A percentile compares a stretch with the other conserved stretches of the same genome.
Conservation (phyloP, 2,888 invertebrate genomes). For the Zhengitettix transpicula region DNA sequence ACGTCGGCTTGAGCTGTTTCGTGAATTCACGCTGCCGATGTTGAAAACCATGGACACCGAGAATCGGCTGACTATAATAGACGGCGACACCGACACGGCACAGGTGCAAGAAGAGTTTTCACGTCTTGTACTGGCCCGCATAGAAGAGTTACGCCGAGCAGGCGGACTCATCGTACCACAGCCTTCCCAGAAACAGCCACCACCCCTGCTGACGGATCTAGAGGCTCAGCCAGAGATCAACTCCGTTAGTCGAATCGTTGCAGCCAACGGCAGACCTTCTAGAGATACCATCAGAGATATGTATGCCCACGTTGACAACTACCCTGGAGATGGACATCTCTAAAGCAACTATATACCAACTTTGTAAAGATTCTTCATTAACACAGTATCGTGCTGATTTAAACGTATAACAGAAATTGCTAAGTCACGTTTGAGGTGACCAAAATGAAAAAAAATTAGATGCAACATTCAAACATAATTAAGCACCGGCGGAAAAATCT, state of each 20-base stretch:
- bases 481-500: too few species aligned
- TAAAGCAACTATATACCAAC: background rate
- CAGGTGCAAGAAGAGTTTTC: conserved; percentile 57
- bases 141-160: conserved; percentile 2
- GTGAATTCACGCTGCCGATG: conserved; percentile 78
- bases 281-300: conserved; percentile 22
- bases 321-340: conserved; percentile 19
- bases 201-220: conserved; percentile 1
- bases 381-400: too few species aligned
- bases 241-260: background rate
- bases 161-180: conserved; percentile 14
- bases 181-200: conserved; percentile 9
- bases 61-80: conserved; percentile 69
- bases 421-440: too few species aligned
- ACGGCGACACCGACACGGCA: conserved; percentile 67
- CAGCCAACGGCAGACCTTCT: conserved; percentile 16
- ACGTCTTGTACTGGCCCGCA: conserved; percentile 18
- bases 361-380: too few species aligned
- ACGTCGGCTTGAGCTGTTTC: conserved; percentile 66
- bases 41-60: conserved; percentile 68
- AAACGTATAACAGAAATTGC: too few species aligned
- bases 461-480: too few species aligned
- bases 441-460: too few species aligned
- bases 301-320: conserved; percentile 29
- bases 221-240: conserved; percentile 12